Percentiles rank a stretch among this genome's conserved stretches.
Conservation (phyloP, 2,797 vertebrate species). For the Macrochelys suwanniensis region DNA sequence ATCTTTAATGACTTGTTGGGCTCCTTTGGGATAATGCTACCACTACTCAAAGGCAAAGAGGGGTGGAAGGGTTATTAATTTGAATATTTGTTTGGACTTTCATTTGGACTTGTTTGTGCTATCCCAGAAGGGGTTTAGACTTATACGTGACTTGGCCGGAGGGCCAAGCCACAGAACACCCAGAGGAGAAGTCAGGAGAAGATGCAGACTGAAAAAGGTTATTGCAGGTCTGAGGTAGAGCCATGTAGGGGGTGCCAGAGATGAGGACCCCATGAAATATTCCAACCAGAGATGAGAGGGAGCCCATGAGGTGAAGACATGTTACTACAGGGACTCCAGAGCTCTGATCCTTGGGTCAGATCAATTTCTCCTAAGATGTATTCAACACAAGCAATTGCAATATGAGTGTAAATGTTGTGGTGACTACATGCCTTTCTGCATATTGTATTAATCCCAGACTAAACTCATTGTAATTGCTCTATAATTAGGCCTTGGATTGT, state of each 20-base stretch:
- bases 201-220: not conserved
- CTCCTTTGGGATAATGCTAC: too few relatives aligned
- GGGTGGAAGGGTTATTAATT: too few relatives aligned
- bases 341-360: not conserved
- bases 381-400: not conserved
- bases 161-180: too few relatives aligned
- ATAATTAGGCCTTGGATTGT: conserved; percentile 34
- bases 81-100: too few relatives aligned
- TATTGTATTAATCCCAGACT: not conserved
- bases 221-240: not conserved
- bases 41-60: too few relatives aligned
- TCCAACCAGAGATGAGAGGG: not conserved
- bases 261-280: not conserved
- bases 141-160: too few relatives aligned
- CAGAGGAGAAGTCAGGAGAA: too few relatives aligned
- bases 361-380: not conserved
- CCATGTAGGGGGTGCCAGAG: not conserved
- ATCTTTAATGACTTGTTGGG: too few relatives aligned
- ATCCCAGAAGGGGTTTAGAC: too few relatives aligned
- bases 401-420: not conserved
- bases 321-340: not conserved
- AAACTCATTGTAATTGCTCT: not conserved
- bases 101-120: too few relatives aligned
- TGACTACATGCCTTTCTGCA: not conserved
- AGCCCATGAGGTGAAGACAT: not conserved